Evolutionary conservation across 23 tunicate genomes (phyloP).

Genomic region (Botrylloides violaceus): DNA sequence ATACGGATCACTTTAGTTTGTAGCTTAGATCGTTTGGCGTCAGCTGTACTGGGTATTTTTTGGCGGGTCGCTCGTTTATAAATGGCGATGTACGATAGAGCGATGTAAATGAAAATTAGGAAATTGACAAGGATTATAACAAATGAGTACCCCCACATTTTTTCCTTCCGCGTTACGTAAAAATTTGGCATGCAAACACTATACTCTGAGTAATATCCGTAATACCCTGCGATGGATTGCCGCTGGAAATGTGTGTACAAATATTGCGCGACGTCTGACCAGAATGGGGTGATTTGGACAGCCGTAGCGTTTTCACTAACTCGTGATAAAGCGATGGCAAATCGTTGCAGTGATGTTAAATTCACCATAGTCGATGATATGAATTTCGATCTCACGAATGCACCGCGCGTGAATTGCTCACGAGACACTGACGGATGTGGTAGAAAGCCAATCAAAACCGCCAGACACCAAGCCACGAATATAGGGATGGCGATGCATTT

Average conservation of each 20-base stretch:
- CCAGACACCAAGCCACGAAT: slow-evolving; percentile 21
- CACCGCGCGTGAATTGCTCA: slow-evolving; percentile 37
- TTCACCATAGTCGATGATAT: slow-evolving; percentile 19
- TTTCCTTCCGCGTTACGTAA: slow-evolving; percentile 44
- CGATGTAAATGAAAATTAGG: slow-evolving; percentile 38
- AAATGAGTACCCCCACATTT: slow-evolving; percentile 50
- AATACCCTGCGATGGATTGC: slow-evolving; percentile 29
- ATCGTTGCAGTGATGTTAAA: background rate
- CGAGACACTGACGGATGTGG: slow-evolving; percentile 12
- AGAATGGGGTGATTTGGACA: background rate
- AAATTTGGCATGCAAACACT: slow-evolving; percentile 82
- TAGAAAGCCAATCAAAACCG: slow-evolving; percentile 26
- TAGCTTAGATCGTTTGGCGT: slow-evolving; percentile 20
- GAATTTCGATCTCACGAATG: slow-evolving; percentile 46
- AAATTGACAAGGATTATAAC: slow-evolving; percentile 37
- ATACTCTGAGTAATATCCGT: slow-evolving; percentile 73
- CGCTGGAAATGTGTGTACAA: slow-evolving; percentile 19
- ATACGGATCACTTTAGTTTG: slow-evolving; percentile 45
- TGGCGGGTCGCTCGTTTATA: slow-evolving; percentile 3
- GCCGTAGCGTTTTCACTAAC: slow-evolving; percentile 13
- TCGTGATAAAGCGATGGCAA: slow-evolving; percentile 32
- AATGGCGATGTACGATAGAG: slow-evolving; percentile 34
- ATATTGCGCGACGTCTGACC: background rate
- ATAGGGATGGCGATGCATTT: slow-evolving; percentile 16
- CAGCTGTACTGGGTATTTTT: slow-evolving; percentile 23